A percentile compares a stretch with the other conserved stretches of the same genome.
Evolutionary conservation across 2,888 invertebrate species (phyloP).

Genomic region (Parthenolecanium corni): DNA sequence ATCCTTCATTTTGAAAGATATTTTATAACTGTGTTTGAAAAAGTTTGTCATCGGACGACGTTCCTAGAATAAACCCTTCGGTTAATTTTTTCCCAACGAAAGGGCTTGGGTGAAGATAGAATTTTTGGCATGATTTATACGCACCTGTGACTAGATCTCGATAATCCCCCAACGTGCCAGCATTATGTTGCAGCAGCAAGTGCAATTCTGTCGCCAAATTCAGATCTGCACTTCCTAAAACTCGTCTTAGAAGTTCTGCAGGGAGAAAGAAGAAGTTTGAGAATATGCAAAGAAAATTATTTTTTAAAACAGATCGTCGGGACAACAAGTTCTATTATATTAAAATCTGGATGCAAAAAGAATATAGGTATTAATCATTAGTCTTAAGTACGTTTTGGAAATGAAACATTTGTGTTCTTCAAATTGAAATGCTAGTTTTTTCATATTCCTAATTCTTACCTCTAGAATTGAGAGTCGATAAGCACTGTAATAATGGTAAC

Average conservation of each 20-base stretch:
- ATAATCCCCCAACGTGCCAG: conserved; percentile 45
- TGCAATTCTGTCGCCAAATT: conserved; percentile 44
- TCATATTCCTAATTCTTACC: conserved; percentile 29
- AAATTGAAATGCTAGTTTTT: neutral
- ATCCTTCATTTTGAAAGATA: no score
- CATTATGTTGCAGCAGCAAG: conserved; percentile 43
- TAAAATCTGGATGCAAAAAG: no score
- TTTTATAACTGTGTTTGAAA: no score
- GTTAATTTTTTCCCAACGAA: no score
- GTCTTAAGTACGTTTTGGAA: no score
- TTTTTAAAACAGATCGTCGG: neutral
- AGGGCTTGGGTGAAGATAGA: no score
- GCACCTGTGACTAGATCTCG: conserved; percentile 43
- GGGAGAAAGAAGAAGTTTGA: conserved; percentile 31
- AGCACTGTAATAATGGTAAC: conserved; percentile 35
- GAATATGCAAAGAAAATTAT: neutral
- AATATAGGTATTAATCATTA: no score
- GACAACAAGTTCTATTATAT: neutral
- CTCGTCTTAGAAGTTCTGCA: conserved; percentile 34
- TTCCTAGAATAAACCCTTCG: no score
- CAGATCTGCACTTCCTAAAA: conserved; percentile 45
- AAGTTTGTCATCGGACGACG: no score
- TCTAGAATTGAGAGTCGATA: conserved; percentile 34
- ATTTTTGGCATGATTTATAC: neutral
- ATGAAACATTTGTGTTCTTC: neutral